A percentile compares a stretch with the other conserved stretches of the same genome.
Evolutionary conservation across 37 sponge, comb jelly and placozoan genomes (phyloP).

Genomic region (Tethya wilhelma): DNA sequence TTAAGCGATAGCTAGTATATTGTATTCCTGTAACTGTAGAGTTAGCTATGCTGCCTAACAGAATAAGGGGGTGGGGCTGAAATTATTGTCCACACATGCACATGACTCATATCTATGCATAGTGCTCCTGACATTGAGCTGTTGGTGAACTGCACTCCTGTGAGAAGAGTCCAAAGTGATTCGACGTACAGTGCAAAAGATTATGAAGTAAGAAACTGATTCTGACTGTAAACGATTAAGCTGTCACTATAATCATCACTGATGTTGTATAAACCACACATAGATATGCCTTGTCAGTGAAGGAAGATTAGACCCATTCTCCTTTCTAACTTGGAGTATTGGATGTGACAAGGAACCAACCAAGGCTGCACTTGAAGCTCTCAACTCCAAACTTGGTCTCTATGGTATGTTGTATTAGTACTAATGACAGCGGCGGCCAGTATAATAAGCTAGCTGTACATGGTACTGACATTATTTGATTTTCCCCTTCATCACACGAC

Average conservation of each 20-base stretch:
- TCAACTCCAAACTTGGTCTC: constrained; percentile 40
- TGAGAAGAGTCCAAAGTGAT: constrained; percentile 29
- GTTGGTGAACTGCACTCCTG: constrained; percentile 56
- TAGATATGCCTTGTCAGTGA: constrained; percentile 52
- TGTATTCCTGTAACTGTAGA: too few relatives aligned
- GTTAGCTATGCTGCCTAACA: too few relatives aligned
- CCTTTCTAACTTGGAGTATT: constrained; percentile 38
- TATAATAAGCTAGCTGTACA: neutral
- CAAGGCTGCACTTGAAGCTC: constrained; percentile 30
- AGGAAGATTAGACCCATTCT: neutral
- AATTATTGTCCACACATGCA: neutral
- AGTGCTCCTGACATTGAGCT: constrained; percentile 14
- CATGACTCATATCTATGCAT: neutral
- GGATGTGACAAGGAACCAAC: constrained; percentile 41
- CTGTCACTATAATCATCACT: too few relatives aligned
- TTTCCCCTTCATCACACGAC: neutral
- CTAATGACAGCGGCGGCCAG: too few relatives aligned
- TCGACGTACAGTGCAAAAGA: constrained; percentile 40
- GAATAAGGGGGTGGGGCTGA: constrained; percentile 31
- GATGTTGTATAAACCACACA: too few relatives aligned
- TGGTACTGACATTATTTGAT: neutral
- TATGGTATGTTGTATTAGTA: constrained; percentile 72
- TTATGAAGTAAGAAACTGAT: constrained; percentile 40
- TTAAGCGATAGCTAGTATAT: too few relatives aligned
- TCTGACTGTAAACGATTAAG: too few relatives aligned